phyloP scores from a whole-genome alignment of 2,888 invertebrate genomes.

The Junonia oenone region DNA sequence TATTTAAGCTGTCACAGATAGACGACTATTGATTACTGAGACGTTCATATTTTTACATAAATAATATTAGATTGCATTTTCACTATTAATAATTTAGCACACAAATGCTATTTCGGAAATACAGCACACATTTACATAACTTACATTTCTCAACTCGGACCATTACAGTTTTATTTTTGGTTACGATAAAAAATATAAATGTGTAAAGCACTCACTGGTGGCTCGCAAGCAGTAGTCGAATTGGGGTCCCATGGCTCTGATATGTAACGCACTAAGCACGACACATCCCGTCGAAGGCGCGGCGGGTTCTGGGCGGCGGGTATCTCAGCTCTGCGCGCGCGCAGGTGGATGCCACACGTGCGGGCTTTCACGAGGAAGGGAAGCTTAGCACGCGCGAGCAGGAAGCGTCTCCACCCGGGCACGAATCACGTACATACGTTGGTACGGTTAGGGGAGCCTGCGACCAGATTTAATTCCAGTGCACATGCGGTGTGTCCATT shows the following conservation, averaged over 20 bases:
- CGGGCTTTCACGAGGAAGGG: conserved; percentile 57
- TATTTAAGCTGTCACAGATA: background rate
- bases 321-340: conserved; percentile 42
- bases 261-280: conserved; percentile 42
- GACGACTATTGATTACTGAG: background rate
- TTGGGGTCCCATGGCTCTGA: conserved; percentile 66
- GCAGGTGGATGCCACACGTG: conserved; percentile 73
- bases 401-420: conserved; percentile 45
- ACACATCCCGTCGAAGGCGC: conserved; percentile 70
- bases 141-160: background rate
- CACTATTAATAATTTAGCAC: background rate
- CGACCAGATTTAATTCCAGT: conserved; percentile 58
- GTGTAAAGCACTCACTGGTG: conserved; percentile 57
- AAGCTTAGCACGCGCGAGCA: conserved; percentile 51
- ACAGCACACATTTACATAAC: background rate
- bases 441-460: conserved; percentile 39
- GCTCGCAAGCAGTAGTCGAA: conserved; percentile 73
- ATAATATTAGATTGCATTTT: background rate
- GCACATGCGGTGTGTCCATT: conserved; percentile 44
- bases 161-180: background rate
- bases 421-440: conserved; percentile 31
- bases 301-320: conserved; percentile 50
- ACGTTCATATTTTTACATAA: background rate
- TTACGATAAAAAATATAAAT: background rate
- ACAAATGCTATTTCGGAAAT: background rate